Evolutionary conservation across 1,140 invertebrate genomes (phyloP).

Genomic region (Muscidifurax raptorellus): DNA sequence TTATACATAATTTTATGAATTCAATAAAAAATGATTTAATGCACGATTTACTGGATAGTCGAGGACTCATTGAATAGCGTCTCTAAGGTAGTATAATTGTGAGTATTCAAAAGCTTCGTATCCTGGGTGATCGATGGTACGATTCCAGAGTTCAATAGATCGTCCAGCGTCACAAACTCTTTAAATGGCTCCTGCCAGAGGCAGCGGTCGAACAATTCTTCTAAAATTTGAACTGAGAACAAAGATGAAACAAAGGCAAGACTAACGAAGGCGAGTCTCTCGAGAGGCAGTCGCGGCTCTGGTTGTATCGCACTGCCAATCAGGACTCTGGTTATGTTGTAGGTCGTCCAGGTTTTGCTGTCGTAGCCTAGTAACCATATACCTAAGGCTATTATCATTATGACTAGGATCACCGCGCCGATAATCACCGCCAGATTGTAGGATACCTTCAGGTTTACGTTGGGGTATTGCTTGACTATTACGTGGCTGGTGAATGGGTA

Average conservation of each 20-base stretch:
- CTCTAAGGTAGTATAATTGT: constrained; percentile 3
- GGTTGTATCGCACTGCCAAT: background rate
- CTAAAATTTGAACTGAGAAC: background rate
- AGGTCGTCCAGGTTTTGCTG: constrained; percentile 18
- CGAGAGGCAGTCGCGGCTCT: background rate
- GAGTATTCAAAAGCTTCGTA: background rate
- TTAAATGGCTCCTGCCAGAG: background rate
- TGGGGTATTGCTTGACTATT: constrained; percentile 19
- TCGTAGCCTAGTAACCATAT: constrained; percentile 1
- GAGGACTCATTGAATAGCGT: background rate
- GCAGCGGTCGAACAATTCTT: background rate
- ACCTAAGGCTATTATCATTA: background rate
- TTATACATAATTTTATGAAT: background rate
- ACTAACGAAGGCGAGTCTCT: constrained; percentile 7
- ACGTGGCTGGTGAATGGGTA: constrained; percentile 27
- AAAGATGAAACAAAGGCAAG: background rate
- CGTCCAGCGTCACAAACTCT: background rate
- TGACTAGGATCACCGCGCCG: background rate
- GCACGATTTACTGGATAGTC: background rate
- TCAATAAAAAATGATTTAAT: background rate
- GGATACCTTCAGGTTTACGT: constrained; percentile 1
- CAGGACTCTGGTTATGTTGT: constrained; percentile 22
- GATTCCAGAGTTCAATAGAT: background rate
- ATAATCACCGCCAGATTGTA: constrained; percentile 5
- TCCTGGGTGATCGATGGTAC: background rate